These are phyloP conservation scores for Aricia artaxerxes DNA, from an alignment of 2,888 invertebrate genomes.

Conservation along the genomic window DNA sequence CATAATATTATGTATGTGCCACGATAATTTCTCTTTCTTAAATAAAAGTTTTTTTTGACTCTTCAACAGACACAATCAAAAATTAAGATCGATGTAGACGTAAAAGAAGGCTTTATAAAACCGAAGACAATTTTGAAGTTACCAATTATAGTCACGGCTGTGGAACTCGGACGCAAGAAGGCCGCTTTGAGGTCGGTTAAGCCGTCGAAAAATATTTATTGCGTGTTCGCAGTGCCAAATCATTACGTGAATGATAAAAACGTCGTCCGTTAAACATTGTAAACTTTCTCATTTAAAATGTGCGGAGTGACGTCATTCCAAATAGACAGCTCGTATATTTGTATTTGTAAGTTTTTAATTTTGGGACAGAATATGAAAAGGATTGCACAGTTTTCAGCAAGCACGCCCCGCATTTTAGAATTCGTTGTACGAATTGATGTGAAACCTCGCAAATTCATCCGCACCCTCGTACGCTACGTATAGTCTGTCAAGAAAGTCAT, in stretches of 20 bases:
- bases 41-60: slow-evolving; percentile 11
- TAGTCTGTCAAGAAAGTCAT: too few relatives aligned
- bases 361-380: too few relatives aligned
- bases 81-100: slow-evolving; percentile 54
- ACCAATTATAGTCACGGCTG: slow-evolving; percentile 68
- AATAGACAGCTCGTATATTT: background rate
- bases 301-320: background rate
- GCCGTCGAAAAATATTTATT: background rate
- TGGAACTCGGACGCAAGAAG: slow-evolving; percentile 68
- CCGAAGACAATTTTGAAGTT: slow-evolving; percentile 68
- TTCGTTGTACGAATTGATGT: too few relatives aligned
- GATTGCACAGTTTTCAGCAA: too few relatives aligned
- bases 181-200: slow-evolving; percentile 55
- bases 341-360: background rate
- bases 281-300: too few relatives aligned
- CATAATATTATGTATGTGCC: too few relatives aligned
- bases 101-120: slow-evolving; percentile 67
- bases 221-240: background rate
- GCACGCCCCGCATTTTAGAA: too few relatives aligned
- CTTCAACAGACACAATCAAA: slow-evolving; percentile 49
- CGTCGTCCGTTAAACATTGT: too few relatives aligned
- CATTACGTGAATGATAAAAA: background rate
- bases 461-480: too few relatives aligned
- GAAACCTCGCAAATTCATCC: too few relatives aligned
- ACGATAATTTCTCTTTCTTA: background rate